Evolutionary conservation across 2,113 vertebrate species (phyloP), one percentile per base, ranked within the genome.

Genomic region (Otolemur garnettii): DNA sequence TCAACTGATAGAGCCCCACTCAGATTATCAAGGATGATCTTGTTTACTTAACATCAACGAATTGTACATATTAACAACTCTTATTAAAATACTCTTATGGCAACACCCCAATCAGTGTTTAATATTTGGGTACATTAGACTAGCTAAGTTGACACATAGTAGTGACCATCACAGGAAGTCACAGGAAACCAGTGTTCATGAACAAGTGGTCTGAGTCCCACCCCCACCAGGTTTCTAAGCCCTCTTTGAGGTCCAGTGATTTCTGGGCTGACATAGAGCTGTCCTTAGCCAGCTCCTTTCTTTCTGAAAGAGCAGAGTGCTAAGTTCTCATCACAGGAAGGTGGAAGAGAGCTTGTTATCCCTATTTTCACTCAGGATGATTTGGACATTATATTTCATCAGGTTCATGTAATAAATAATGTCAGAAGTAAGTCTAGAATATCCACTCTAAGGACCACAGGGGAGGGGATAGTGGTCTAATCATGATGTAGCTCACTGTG

Each of bases 341-440:
- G 19, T 33, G 45, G 55, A 62, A 12, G 26, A 42, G 33, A 33
- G 6, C 21, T 57, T 19, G 12, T 80, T 57, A 64, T 45, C 45
- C 24, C 60, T 75, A 19, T 84, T 77, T 92, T 59, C 62, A 79
- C 15, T 1, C 57, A 79, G 45, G 64, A 14, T 33, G 87, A 79
- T 81, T 78, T 93, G 74, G 50, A 90, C 92, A 75, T 79, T 13
- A 72, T 30, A 90, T 18, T 53, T 87, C 26, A 33, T 75, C 53
- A 45, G 33, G 42, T 7, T 86, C 71, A 42, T 11, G 5, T 28
- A 53, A 42, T 84, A 33, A 74, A 24, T 71, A 17, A 84, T 57
- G 84, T 89, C 60, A 71, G 66, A 89, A 12, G 10, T 22, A 64
- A 91, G 35, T 80, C 42, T 87, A 45, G 68, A 90, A 42, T 78